Base-by-base conservation (phyloP, 2,888 invertebrate species). In the Campaea margaritaria region DNA sequence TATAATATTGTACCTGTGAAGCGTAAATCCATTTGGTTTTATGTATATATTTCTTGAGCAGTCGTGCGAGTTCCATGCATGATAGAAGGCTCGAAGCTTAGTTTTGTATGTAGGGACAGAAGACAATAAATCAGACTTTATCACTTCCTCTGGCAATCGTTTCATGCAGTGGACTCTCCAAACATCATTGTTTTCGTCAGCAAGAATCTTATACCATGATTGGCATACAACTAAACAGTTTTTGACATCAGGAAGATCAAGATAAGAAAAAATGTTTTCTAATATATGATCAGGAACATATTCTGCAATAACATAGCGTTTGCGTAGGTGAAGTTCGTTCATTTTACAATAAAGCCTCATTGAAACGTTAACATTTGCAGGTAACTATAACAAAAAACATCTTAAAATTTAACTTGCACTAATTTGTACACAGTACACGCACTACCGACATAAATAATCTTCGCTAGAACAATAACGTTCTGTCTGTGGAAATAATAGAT, bases 41-140 rank as follows among this genome's bases (percentile, higher is more conserved):
- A 99, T 96, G 86, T 97, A 99, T 82, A 99, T 97, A 92, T 99
- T 99, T 82, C 98, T 95, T 49, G 99, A 99, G 85, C 99, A 98
- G 86, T 99, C 99, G 83, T 96, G 96, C 10, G 98, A 97, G 88
- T 98, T 99, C 99, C 99, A 99, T 0, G 99, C 97, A 89, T 98
- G 97, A 82, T 96, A 96, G 87, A 96, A 98, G 12, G 99, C 99
- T 76, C 97, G 94, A 67, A 99, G 93, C 93, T 99, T 99, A 21
- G 97, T 96, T 93, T 98, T 99, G 83, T 96, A 98, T 5, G 98
- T 97, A 57, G 96, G 95, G 70, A 98, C 95, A 68, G 97, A 96
- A 45, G 96, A 95, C 54, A 99, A 93, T 76, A 99, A 93, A 87
- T 98, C 98, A 8, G 98, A 98, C 90, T 97, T 98, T 67, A 99